Evolutionary conservation across 2,888 invertebrate genomes (phyloP).

Genomic region (Pyrochroa serraticornis): DNA sequence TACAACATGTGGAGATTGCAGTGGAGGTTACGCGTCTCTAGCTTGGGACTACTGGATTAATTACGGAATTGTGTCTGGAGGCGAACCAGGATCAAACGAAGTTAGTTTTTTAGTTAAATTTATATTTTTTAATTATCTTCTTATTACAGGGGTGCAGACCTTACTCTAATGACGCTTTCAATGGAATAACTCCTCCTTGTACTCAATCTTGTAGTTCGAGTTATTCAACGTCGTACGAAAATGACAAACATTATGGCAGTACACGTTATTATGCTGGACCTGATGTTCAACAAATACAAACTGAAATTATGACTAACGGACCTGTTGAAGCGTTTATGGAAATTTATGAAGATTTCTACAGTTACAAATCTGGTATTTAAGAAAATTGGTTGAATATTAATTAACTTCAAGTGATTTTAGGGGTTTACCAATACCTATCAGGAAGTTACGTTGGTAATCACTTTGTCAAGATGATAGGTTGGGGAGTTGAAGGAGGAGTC

Average conservation of each 20-base stretch:
- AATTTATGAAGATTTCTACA: slow-evolving; percentile 81
- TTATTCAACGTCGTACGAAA: not conserved
- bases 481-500: slow-evolving; percentile 77
- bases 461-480: slow-evolving; percentile 87
- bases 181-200: not conserved
- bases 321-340: slow-evolving; percentile 87
- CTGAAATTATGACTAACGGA: slow-evolving; percentile 80
- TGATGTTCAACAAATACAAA: slow-evolving; percentile 67
- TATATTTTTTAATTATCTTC: not conserved
- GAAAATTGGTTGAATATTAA: not conserved
- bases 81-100: slow-evolving; percentile 69
- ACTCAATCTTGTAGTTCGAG: not conserved
- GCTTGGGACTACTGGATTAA: slow-evolving; percentile 85
- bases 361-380: slow-evolving; percentile 70
- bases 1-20: slow-evolving; percentile 74
- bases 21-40: slow-evolving; percentile 76
- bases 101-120: slow-evolving; percentile 49
- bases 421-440: slow-evolving; percentile 74
- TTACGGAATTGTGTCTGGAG: slow-evolving; percentile 84
- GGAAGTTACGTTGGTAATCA: slow-evolving; percentile 81
- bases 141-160: not conserved
- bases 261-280: not conserved
- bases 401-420: slow-evolving; percentile 47
- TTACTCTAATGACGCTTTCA: not conserved
- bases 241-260: not conserved